Evolutionary conservation across 2,113 vertebrate species (phyloP).

Genomic region (Recurvirostra avosetta): DNA sequence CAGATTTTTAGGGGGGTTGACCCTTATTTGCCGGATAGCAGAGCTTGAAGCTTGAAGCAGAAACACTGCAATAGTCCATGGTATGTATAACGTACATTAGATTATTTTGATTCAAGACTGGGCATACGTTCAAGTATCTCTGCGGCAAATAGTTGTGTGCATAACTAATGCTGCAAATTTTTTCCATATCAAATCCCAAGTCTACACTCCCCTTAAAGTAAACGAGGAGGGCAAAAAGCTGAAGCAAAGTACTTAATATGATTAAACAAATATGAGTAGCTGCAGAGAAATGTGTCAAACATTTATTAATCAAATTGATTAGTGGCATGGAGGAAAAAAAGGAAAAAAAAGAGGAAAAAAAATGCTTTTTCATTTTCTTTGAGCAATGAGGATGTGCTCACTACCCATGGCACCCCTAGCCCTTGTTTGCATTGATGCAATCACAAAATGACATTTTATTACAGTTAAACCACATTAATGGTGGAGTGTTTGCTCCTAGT

Average conservation of each 20-base stretch:
- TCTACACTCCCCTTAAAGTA: not conserved
- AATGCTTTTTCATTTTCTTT: not conserved
- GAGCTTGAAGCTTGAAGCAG: not conserved
- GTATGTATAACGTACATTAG: not conserved
- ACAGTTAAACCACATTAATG: not conserved
- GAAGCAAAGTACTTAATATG: not conserved
- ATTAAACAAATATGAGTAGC: not conserved
- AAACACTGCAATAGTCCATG: not conserved
- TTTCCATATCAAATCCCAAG: not conserved
- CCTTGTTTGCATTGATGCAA: not conserved
- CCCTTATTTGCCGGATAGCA: not conserved
- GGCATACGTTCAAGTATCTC: not conserved
- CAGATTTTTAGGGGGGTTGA: accelerated
- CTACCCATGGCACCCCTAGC: not conserved
- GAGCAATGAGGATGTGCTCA: not conserved
- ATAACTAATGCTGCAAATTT: not conserved
- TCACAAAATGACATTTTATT: not conserved
- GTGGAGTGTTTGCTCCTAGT: not conserved
- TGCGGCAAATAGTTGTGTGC: not conserved
- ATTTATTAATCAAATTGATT: not conserved
- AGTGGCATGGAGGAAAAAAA: not conserved
- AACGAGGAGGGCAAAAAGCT: not conserved
- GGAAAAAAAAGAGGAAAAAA: not conserved
- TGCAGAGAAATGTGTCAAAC: not conserved
- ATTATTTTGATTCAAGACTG: not conserved